Conservation (phyloP, 2,113 vertebrate species). For the Boulengeromyrus knoepffleri region DNA sequence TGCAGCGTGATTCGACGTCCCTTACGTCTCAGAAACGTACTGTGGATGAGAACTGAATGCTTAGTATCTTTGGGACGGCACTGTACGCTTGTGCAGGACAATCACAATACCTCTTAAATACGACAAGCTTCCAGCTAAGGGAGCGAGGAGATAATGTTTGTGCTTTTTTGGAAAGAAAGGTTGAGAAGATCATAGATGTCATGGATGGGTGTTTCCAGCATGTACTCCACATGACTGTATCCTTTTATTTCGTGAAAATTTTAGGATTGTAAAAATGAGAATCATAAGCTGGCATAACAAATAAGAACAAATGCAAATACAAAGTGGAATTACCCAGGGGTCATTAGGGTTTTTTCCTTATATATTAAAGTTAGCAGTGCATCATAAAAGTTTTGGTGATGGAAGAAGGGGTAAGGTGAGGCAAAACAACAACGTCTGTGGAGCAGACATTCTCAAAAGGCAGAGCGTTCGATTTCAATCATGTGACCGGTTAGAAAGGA, state of each 20-base stretch:
- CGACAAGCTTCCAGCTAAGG: constrained; percentile 27
- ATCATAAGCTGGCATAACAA: background rate
- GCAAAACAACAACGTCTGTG: background rate
- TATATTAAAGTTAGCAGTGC: background rate
- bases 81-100: constrained; percentile 14
- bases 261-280: background rate
- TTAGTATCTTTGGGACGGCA: constrained; percentile 1
- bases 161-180: background rate
- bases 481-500: background rate
- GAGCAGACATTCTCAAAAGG: background rate
- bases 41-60: constrained; percentile 23
- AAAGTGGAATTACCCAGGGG: background rate
- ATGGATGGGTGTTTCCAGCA: background rate
- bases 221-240: background rate
- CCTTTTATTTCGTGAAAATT: background rate
- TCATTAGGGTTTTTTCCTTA: background rate
- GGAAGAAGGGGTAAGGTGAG: background rate
- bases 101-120: constrained; percentile 26
- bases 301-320: background rate
- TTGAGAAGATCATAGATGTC: background rate
- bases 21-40: constrained; percentile 21
- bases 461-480: background rate
- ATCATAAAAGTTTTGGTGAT: background rate
- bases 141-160: background rate
- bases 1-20: constrained; percentile 26